phyloP scores from a whole-genome alignment of 2,888 invertebrate genomes.

The Morinoia aosen region DNA sequence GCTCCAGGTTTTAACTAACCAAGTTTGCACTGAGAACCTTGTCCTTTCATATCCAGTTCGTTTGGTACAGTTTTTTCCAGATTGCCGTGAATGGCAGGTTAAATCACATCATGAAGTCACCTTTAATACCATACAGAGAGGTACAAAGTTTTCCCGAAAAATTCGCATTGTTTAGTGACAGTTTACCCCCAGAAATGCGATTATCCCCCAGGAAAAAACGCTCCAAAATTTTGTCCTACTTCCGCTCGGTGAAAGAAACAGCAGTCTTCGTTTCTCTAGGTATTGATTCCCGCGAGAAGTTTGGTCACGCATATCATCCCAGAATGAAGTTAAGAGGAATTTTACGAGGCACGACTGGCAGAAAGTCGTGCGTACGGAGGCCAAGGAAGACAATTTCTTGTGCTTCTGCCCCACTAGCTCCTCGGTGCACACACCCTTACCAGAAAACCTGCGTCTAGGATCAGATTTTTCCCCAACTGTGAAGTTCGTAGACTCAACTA shows the following conservation, averaged over 20 bases:
- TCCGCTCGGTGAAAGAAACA: not conserved
- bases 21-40: too few species aligned
- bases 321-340: conserved; percentile 17
- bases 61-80: too few species aligned
- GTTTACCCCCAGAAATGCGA: not conserved
- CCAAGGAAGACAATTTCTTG: not conserved
- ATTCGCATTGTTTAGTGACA: not conserved
- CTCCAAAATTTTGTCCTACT: not conserved
- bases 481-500: too few species aligned
- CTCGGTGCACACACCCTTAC: not conserved
- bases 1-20: too few species aligned
- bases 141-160: not conserved
- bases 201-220: not conserved
- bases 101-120: not conserved
- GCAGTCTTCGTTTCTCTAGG: not conserved
- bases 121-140: not conserved
- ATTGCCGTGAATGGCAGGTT: not conserved
- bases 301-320: conserved; percentile 37
- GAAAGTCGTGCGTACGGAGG: conserved; percentile 28
- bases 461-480: not conserved
- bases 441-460: not conserved
- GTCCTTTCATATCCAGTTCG: too few species aligned
- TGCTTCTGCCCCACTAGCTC: not conserved
- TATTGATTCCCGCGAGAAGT: conserved; percentile 15
- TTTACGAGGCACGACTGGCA: conserved; percentile 45